Percentiles rank a stretch among this genome's conserved stretches.
Conservation (phyloP, 53 echinoderm and acorn worm species). For the Henricia sp. region DNA sequence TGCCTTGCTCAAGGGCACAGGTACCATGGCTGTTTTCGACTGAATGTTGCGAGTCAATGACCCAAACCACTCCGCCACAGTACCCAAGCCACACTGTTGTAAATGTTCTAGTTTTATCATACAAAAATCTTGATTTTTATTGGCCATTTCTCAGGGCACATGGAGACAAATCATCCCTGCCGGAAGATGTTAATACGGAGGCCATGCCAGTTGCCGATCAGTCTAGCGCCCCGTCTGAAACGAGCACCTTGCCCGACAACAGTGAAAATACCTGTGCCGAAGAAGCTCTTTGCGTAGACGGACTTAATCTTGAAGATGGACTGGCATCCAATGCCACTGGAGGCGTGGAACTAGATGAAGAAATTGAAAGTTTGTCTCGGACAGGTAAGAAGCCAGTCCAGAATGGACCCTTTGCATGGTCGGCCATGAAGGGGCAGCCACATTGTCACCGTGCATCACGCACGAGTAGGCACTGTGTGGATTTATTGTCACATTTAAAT, state of each 20-base stretch:
- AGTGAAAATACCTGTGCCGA: background rate
- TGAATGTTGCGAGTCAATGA: too few relatives aligned
- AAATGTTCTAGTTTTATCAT: too few relatives aligned
- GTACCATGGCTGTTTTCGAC: too few relatives aligned
- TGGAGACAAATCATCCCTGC: conserved; percentile 80
- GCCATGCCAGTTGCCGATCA: background rate
- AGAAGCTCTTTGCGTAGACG: background rate
- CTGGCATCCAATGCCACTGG: conserved; percentile 21
- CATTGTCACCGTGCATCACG: too few relatives aligned
- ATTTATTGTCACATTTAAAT: too few relatives aligned
- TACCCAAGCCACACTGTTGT: too few relatives aligned
- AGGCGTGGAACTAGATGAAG: conserved; percentile 37
- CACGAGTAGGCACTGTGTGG: too few relatives aligned
- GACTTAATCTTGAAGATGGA: conserved; percentile 25
- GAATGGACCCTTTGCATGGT: too few relatives aligned
- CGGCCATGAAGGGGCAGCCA: too few relatives aligned
- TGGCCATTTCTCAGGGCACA: conserved; percentile 64
- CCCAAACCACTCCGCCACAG: too few relatives aligned
- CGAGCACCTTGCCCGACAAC: background rate
- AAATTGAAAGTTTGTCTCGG: conserved; percentile 62
- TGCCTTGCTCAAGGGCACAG: too few relatives aligned
- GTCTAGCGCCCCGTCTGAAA: background rate
- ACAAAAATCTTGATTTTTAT: too few relatives aligned
- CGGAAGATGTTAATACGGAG: conserved; percentile 2
- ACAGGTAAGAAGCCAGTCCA: conserved; percentile 79